A percentile compares a stretch with the other conserved stretches of the same genome.
Evolutionary conservation across 1,140 invertebrate species (phyloP).

Genomic region (Drosophila elegans): DNA sequence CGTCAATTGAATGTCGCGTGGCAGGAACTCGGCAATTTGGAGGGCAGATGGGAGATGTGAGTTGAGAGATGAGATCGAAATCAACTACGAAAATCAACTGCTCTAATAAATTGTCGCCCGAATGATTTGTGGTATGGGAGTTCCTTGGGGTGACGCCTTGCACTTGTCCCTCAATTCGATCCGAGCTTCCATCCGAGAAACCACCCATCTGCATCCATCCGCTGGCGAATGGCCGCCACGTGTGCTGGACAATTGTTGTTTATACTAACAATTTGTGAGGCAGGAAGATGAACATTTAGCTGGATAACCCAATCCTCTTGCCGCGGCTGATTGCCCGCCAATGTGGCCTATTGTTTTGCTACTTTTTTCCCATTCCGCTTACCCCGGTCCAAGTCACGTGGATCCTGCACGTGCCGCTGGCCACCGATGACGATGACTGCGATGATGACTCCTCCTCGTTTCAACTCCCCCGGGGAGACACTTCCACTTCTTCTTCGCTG

Average conservation of each 20-base stretch:
- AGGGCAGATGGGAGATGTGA: neutral
- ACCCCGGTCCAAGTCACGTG: slow-evolving; percentile 51
- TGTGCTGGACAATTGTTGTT: slow-evolving; percentile 81
- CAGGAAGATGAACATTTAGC: slow-evolving; percentile 73
- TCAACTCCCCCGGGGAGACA: slow-evolving; percentile 46
- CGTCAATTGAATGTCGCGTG: slow-evolving; percentile 79
- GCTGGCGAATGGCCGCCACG: slow-evolving; percentile 73
- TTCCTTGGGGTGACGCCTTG: slow-evolving; percentile 62
- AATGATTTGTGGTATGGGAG: slow-evolving; percentile 33
- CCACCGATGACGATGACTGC: slow-evolving; percentile 67
- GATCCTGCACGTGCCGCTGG: slow-evolving; percentile 50
- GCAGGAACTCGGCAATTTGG: slow-evolving; percentile 71
- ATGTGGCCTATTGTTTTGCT: slow-evolving; percentile 72
- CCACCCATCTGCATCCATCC: slow-evolving; percentile 44
- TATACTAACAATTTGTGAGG: slow-evolving; percentile 84
- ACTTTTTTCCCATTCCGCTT: slow-evolving; percentile 15
- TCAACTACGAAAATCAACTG: slow-evolving; percentile 62
- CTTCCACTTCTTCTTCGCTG: slow-evolving; percentile 10
- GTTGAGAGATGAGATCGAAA: slow-evolving; percentile 52
- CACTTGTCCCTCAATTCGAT: slow-evolving; percentile 62
- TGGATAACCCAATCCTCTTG: slow-evolving; percentile 49
- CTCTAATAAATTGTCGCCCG: slow-evolving; percentile 73
- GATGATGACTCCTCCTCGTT: slow-evolving; percentile 30
- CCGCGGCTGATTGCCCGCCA: slow-evolving; percentile 71
- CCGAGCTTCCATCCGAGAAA: slow-evolving; percentile 10